Base-by-base conservation (phyloP, 2,113 vertebrate species). In the Uria aalge region DNA sequence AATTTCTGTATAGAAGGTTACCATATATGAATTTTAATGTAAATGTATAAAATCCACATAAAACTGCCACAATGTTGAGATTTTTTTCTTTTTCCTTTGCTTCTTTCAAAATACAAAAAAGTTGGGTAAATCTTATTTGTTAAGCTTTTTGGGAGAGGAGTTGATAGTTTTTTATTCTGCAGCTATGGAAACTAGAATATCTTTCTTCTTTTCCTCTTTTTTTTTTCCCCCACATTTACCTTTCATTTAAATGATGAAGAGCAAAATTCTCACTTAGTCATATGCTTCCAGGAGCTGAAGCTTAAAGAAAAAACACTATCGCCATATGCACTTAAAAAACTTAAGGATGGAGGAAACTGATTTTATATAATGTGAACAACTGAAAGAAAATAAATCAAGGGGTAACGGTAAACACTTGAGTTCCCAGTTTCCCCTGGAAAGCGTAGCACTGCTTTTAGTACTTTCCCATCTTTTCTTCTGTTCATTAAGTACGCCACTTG, bases 231-330 rank as follows among this genome's bases (percentile, higher is more conserved):
- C 57, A 11, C 23, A 84, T 96, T 91, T 94, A 96, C 87, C 84
- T 95, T 92, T 87, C 77, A 91, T 85, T 96, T 96, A 94, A 96
- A 94, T 93, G 78, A 96, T 23, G 86, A 85, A 89, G 12, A 86
- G 23, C 60, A 95, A 95, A 47, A 92, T 95, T 96, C 85, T 94
- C 84, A 88, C 88, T 94, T 93, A 90, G 91, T 96, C 91, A 91
- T 84, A 94, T 2, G 36, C 57, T 94, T 91, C 41, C 76, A 83
- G 92, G 57, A 95, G 56, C 64, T 57, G 48, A 30, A 89, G 40
- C 77, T 75, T 89, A 57, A 88, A 75, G 91, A 68, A 90, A 85
- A 95, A 89, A 56, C 16, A 5, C 48, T 90, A 47, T 60, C 57
- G 43, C 72, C 91, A 87, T 71, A 89, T 73, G 91, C 36, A 82